Percentiles rank a stretch among this genome's conserved stretches.
phyloP scores from a whole-genome alignment of 2,797 vertebrate species.

The Sebastes jordani region DNA sequence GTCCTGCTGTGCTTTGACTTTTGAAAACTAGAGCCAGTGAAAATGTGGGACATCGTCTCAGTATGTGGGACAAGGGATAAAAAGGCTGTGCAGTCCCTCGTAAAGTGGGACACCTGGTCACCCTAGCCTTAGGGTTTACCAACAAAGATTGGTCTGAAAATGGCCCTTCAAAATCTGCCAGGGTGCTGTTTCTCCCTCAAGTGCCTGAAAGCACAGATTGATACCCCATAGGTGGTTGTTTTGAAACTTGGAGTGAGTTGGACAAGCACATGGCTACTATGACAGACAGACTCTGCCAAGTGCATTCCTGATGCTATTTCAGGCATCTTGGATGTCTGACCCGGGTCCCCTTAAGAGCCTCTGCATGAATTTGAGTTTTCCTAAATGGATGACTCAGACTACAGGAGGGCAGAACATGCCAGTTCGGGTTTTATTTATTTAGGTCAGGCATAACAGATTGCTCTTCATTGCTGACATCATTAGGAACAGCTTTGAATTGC shows the following conservation, averaged over 20 bases:
- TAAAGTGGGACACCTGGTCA: no score
- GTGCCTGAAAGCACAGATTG: neutral
- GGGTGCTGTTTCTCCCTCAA: neutral
- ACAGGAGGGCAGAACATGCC: constrained; percentile 4
- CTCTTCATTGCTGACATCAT: constrained; percentile 34
- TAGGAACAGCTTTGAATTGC: constrained; percentile 30
- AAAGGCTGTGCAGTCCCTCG: no score
- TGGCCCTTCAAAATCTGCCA: constrained; percentile 10
- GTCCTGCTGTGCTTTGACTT: no score
- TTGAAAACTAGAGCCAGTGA: no score
- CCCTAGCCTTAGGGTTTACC: neutral
- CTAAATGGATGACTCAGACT: constrained; percentile 56
- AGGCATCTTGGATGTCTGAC: constrained; percentile 65
- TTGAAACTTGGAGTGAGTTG: constrained; percentile 64
- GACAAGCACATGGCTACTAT: constrained; percentile 78
- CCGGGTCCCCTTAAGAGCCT: constrained; percentile 36
- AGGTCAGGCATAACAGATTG: constrained; percentile 49
- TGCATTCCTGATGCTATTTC: constrained; percentile 77
- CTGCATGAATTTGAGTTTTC: constrained; percentile 51
- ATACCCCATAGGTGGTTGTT: constrained; percentile 59
- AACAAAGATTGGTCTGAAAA: constrained; percentile 15
- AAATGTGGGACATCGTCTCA: no score
- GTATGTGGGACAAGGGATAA: no score
- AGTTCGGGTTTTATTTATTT: constrained; percentile 54
- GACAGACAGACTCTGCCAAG: constrained; percentile 61